Evolutionary conservation across 2,113 vertebrate genomes (phyloP).

Genomic region (Sula dactylatra): DNA sequence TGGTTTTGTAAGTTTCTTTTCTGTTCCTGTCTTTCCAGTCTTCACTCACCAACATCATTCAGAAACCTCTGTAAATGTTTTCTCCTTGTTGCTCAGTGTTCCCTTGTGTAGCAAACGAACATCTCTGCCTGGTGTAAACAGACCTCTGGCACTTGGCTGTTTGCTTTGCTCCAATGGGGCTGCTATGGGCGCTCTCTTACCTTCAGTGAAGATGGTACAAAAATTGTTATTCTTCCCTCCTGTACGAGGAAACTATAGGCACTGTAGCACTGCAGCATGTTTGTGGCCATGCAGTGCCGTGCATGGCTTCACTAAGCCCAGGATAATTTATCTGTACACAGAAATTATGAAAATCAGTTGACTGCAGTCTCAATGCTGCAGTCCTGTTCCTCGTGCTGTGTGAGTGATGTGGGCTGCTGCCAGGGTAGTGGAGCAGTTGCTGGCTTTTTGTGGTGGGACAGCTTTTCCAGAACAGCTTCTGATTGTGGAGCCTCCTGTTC

Average conservation of each 20-base stretch:
- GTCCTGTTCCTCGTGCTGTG: accelerated
- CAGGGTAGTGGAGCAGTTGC: not conserved
- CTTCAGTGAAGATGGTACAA: not conserved
- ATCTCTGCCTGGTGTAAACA: not conserved
- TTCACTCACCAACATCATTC: not conserved
- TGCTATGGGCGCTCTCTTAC: not conserved
- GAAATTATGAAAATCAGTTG: not conserved
- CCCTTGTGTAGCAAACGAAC: not conserved
- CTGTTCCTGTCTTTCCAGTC: not conserved
- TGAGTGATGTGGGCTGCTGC: not conserved
- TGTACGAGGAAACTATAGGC: accelerated
- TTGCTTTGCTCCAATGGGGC: not conserved
- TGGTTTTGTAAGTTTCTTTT: not conserved
- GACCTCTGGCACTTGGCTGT: not conserved
- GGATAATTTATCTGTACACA: accelerated
- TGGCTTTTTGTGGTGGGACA: not conserved
- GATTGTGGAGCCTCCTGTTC: not conserved
- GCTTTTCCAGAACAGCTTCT: not conserved
- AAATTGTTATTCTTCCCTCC: not conserved
- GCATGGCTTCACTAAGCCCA: not conserved
- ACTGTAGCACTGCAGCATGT: not conserved
- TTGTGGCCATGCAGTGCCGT: not conserved
- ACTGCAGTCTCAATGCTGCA: not conserved
- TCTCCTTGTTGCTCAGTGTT: not conserved
- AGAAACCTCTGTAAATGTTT: not conserved